Evolutionary conservation across 1,140 invertebrate species (phyloP).

Genomic region (Drosophila willistoni): DNA sequence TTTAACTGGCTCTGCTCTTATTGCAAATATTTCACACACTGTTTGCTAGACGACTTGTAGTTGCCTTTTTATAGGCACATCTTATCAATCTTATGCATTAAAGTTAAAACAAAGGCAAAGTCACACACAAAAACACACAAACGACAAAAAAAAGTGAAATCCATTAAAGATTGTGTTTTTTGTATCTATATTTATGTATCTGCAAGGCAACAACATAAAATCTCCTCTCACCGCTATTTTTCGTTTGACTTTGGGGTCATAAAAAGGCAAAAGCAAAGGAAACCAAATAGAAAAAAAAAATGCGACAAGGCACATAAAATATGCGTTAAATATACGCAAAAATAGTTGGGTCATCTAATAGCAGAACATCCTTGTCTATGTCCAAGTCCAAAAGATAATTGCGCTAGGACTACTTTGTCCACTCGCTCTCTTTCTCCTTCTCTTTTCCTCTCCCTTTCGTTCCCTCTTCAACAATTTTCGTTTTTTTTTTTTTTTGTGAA

Average conservation of each 20-base stretch:
- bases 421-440: background rate
- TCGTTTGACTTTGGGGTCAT: conserved; percentile 42
- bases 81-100: conserved; percentile 20
- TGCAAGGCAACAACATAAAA: conserved; percentile 37
- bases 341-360: conserved; percentile 79
- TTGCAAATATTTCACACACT: conserved; percentile 2
- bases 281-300: conserved; percentile 30
- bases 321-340: conserved; percentile 72
- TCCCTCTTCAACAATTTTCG: background rate
- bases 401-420: conserved; percentile 57
- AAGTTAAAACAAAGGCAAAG: conserved; percentile 17
- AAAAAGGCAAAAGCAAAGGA: conserved; percentile 36
- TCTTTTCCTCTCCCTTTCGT: background rate
- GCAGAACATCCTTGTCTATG: conserved; percentile 37
- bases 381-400: conserved; percentile 77
- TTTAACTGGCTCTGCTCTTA: background rate
- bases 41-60: background rate
- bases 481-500: conserved; percentile 45
- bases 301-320: conserved; percentile 67
- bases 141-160: background rate
- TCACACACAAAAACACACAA: too few relatives aligned
- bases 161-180: conserved; percentile 26
- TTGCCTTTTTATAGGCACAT: background rate
- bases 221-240: conserved; percentile 24
- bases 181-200: conserved; percentile 56